These are phyloP conservation scores for Euplagia quadripunctaria DNA, from an alignment of 2,888 invertebrate genomes.

Conservation along the genomic window DNA sequence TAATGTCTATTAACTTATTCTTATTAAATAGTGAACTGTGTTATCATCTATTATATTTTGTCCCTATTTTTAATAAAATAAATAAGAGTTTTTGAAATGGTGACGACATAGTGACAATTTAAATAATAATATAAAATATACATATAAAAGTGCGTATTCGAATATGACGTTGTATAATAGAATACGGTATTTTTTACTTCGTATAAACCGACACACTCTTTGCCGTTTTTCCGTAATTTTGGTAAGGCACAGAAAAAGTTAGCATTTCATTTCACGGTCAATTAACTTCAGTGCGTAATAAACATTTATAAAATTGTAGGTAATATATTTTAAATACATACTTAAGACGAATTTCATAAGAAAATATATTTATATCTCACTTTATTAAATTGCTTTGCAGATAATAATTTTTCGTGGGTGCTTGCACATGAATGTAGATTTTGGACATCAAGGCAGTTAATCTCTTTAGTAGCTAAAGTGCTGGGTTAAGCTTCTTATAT, in stretches of 20 bases:
- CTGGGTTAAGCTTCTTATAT: background rate
- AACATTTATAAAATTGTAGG: background rate
- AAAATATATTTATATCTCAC: background rate
- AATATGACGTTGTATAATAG: background rate
- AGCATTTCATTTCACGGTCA: constrained; percentile 10
- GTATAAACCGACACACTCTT: background rate
- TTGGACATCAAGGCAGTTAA: background rate
- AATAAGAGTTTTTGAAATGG: no score
- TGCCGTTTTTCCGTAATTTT: background rate
- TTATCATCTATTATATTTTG: no score
- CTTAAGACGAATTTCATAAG: background rate
- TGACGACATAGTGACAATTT: no score
- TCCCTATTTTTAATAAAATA: no score
- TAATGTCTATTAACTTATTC: no score
- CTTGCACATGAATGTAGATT: background rate
- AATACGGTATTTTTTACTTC: background rate
- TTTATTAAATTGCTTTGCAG: background rate
- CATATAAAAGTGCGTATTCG: no score
- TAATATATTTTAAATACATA: constrained; percentile 8
- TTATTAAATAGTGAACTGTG: no score
- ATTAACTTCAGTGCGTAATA: constrained; percentile 3
- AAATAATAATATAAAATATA: no score
- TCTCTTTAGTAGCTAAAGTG: background rate
- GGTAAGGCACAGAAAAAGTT: background rate
- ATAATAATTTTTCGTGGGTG: background rate